These are phyloP conservation scores for Drosophila barbarae DNA, from an alignment of 2,888 invertebrate genomes.

Conservation along the genomic window DNA sequence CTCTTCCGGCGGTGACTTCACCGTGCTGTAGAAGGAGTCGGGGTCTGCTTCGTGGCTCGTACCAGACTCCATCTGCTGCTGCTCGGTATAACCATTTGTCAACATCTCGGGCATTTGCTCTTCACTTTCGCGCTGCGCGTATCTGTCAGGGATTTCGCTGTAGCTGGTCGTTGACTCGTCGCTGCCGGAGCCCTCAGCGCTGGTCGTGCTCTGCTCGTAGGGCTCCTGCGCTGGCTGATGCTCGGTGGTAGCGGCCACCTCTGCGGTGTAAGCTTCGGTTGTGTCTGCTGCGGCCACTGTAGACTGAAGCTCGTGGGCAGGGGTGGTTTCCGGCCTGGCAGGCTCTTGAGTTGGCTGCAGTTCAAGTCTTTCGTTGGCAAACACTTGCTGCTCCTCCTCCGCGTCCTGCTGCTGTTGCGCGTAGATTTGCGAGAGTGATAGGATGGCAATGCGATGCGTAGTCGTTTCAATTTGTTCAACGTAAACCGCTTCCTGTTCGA, in stretches of 20 bases:
- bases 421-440: constrained; percentile 65
- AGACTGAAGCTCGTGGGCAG: constrained; percentile 1
- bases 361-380: constrained; percentile 52
- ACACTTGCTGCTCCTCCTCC: constrained; percentile 54
- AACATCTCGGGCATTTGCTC: constrained; percentile 63
- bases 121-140: constrained; percentile 44
- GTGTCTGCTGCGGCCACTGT: constrained; percentile 9
- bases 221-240: constrained; percentile 20
- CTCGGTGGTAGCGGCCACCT: constrained; percentile 30
- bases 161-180: constrained; percentile 42
- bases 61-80: constrained; percentile 42
- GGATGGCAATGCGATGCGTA: constrained; percentile 53
- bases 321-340: constrained; percentile 44
- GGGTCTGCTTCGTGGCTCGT: constrained; percentile 11
- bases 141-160: constrained; percentile 21
- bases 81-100: constrained; percentile 62
- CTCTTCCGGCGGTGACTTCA: constrained; percentile 33
- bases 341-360: constrained; percentile 32
- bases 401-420: constrained; percentile 68
- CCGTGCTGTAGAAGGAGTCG: constrained; percentile 24
- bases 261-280: constrained; percentile 20
- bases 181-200: constrained; percentile 38
- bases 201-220: constrained; percentile 38
- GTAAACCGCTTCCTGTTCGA: constrained; percentile 46
- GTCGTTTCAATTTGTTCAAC: constrained; percentile 44